These are phyloP conservation scores for Struthio camelus DNA, from an alignment of 2,113 vertebrate genomes.

Conservation along the genomic window DNA sequence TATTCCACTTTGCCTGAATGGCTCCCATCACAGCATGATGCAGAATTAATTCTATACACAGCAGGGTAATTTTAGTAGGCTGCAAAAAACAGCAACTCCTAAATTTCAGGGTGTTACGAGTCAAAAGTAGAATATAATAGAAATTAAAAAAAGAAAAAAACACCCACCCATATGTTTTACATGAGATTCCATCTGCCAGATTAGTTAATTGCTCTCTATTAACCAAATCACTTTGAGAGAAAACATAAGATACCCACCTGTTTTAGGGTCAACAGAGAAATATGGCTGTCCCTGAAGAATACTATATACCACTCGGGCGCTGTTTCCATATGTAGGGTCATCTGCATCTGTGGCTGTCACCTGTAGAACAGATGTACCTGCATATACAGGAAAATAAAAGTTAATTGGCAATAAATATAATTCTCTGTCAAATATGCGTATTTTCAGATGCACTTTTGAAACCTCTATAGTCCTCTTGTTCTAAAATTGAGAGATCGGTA, in stretches of 20 bases:
- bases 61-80: not conserved
- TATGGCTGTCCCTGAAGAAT: conserved; percentile 98
- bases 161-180: not conserved
- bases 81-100: not conserved
- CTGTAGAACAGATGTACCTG: conserved; percentile 95
- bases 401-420: not conserved
- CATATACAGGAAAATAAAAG: conserved; percentile 49
- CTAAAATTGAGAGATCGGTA: not conserved
- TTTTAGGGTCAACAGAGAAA: conserved; percentile 97
- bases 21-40: not conserved
- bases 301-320: conserved; percentile 94
- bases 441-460: not conserved
- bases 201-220: not conserved
- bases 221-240: not conserved
- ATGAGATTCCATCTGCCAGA: not conserved
- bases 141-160: not conserved
- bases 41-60: not conserved
- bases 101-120: not conserved
- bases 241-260: conserved; percentile 75
- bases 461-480: rapidly evolving
- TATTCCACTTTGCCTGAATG: not conserved
- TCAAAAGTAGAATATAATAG: not conserved
- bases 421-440: not conserved
- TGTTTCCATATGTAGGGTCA: conserved; percentile 97
- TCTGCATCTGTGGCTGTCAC: conserved; percentile 94